These are phyloP conservation scores for Diarsia brunnea DNA, from an alignment of 2,888 invertebrate species.

Conservation along the genomic window DNA sequence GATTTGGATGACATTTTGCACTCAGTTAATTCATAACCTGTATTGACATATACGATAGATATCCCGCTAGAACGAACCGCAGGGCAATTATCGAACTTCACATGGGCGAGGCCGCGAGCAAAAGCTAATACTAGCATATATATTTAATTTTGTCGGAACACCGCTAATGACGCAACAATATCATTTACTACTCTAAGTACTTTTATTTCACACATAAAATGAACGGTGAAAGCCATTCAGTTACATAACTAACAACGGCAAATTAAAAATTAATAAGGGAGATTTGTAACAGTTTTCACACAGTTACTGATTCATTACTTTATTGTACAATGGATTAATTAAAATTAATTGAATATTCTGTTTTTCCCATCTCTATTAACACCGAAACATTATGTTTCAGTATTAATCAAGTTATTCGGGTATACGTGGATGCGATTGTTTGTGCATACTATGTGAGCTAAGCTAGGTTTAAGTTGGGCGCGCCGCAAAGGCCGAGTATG, in stretches of 20 bases:
- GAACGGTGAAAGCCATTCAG: constrained; percentile 65
- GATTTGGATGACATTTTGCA: background rate
- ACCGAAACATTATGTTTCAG: constrained; percentile 15
- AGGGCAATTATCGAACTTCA: background rate
- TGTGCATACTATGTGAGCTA: constrained; percentile 21
- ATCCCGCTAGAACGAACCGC: background rate
- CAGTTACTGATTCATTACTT: constrained; percentile 45
- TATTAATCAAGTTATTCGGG: constrained; percentile 36
- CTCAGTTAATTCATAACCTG: background rate
- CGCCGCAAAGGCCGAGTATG: constrained; percentile 46
- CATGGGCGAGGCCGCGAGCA: background rate
- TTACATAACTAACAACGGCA: constrained; percentile 64
- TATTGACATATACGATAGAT: background rate
- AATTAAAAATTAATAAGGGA: constrained; percentile 50
- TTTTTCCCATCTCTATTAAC: constrained; percentile 21
- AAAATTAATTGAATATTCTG: constrained; percentile 52
- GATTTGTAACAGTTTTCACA: constrained; percentile 60
- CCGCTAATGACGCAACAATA: constrained; percentile 65
- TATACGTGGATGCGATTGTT: constrained; percentile 15
- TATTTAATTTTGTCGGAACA: constrained; percentile 52
- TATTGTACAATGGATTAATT: constrained; percentile 52
- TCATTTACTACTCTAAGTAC: constrained; percentile 50
- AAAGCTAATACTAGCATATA: constrained; percentile 3
- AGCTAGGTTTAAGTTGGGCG: constrained; percentile 14
- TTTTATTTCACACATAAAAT: constrained; percentile 62